phyloP scores from a whole-genome alignment of 2,113 vertebrate species.

The Noctilio leporinus region DNA sequence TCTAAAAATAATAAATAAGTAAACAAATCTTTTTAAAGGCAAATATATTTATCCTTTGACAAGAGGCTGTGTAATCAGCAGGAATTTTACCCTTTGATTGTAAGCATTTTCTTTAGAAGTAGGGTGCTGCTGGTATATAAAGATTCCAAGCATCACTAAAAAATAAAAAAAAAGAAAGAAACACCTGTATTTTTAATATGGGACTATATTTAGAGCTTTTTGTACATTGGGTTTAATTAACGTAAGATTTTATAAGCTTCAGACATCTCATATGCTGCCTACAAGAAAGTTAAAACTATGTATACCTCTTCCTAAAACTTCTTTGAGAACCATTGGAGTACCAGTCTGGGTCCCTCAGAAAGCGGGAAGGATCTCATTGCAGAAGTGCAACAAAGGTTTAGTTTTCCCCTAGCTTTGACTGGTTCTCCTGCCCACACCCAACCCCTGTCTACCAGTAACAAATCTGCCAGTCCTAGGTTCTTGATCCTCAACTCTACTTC shows the following conservation, averaged over 20 bases:
- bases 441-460: not conserved
- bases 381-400: not conserved
- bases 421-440: not conserved
- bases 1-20: no score
- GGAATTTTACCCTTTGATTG: slow-evolving; percentile 9
- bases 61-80: not conserved
- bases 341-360: not conserved
- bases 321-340: not conserved
- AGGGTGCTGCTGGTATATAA: not conserved
- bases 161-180: not conserved
- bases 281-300: not conserved
- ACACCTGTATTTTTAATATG: not conserved
- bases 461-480: not conserved
- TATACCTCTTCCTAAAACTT: not conserved
- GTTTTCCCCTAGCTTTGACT: not conserved
- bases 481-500: no score
- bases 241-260: not conserved
- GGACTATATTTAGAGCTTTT: not conserved
- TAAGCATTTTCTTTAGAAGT: not conserved
- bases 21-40: no score
- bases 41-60: not conserved
- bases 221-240: not conserved
- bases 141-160: not conserved
- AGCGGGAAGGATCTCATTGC: not conserved
- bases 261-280: not conserved